phyloP scores from a whole-genome alignment of 2,888 invertebrate genomes.

The Cryptus viduatorius region DNA sequence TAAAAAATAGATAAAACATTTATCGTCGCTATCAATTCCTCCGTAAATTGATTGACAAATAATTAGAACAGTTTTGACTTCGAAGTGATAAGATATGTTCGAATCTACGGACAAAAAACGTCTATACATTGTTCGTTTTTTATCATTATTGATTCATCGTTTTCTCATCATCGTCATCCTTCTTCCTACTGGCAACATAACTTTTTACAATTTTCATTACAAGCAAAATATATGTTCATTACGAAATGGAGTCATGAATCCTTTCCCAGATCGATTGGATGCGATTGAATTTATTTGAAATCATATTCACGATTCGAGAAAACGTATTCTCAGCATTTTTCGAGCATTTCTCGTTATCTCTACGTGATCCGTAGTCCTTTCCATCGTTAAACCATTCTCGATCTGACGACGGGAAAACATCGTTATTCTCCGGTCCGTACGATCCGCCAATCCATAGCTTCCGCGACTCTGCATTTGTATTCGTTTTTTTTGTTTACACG shows the following conservation, averaged over 20 bases:
- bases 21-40: slow-evolving; percentile 61
- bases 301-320: slow-evolving; percentile 54
- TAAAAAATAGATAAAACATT: slow-evolving; percentile 63
- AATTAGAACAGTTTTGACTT: slow-evolving; percentile 44
- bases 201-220: slow-evolving; percentile 53
- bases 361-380: slow-evolving; percentile 58
- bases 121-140: slow-evolving; percentile 31
- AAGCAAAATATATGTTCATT: slow-evolving; percentile 7
- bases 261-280: slow-evolving; percentile 31
- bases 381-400: slow-evolving; percentile 56
- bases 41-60: slow-evolving; percentile 48
- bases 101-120: slow-evolving; percentile 42
- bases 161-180: not conserved
- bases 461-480: slow-evolving; percentile 60
- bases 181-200: slow-evolving; percentile 33
- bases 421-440: slow-evolving; percentile 64
- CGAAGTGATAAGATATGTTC: slow-evolving; percentile 61
- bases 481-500: slow-evolving; percentile 34
- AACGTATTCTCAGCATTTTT: slow-evolving; percentile 62
- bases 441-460: slow-evolving; percentile 63
- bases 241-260: slow-evolving; percentile 57
- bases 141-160: slow-evolving; percentile 12
- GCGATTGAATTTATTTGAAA: not conserved
- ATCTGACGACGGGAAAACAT: slow-evolving; percentile 46
- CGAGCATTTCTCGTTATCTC: slow-evolving; percentile 59